Conservation (phyloP, 2,797 vertebrate genomes). For the Glyptemys insculpta region DNA sequence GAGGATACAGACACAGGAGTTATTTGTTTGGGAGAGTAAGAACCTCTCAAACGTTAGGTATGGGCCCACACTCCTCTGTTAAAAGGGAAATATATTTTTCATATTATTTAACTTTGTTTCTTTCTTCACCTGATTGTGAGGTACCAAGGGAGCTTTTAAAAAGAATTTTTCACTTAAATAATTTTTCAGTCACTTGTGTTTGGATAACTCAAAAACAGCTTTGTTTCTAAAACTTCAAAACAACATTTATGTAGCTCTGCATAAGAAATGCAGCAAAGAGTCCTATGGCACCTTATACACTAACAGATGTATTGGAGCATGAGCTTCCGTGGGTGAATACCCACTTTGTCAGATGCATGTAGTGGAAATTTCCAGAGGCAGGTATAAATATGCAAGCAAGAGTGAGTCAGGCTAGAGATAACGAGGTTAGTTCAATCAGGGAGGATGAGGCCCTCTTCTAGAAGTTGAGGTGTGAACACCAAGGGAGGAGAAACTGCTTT, state of each 20-base stretch:
- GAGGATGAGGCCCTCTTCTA: too few relatives aligned
- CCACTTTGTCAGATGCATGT: too few relatives aligned
- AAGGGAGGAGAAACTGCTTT: too few relatives aligned
- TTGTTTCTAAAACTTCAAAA: background rate
- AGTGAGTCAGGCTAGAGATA: too few relatives aligned
- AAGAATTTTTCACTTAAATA: background rate
- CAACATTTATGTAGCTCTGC: background rate
- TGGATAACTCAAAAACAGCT: fast-evolving
- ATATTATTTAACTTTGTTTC: background rate
- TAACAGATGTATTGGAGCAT: too few relatives aligned
- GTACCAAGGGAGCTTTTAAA: background rate
- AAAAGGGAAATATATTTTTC: background rate
- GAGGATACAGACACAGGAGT: background rate
- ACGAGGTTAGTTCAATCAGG: too few relatives aligned
- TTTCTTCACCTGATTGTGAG: background rate
- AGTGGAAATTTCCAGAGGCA: too few relatives aligned
- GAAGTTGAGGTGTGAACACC: too few relatives aligned
- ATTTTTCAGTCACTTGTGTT: background rate
- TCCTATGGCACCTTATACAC: too few relatives aligned
- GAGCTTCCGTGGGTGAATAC: too few relatives aligned
- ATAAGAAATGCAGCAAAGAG: background rate
- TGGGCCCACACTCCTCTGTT: background rate
- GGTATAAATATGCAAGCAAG: too few relatives aligned
- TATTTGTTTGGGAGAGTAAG: too few relatives aligned
- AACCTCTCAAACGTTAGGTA: background rate